Percentiles rank a stretch among this genome's conserved stretches.
Conservation (phyloP, 2,888 invertebrate genomes). For the Patella pellucida region DNA sequence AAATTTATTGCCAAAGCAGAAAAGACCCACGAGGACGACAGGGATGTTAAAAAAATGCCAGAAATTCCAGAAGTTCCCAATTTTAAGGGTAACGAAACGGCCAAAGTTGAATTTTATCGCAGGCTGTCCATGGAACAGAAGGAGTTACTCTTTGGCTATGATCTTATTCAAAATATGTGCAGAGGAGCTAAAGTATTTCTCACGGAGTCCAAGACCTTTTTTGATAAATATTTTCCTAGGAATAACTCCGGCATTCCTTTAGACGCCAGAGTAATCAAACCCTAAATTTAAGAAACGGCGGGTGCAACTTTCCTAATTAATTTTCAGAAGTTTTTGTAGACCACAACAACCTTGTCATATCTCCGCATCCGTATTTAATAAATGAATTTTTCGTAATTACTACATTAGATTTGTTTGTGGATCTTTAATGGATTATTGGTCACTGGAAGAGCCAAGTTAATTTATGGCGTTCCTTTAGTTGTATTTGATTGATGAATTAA, state of each 20-base stretch:
- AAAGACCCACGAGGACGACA: not conserved
- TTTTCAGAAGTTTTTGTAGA: no score
- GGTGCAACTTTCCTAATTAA: no score
- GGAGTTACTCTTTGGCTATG: not conserved
- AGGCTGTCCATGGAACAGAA: not conserved
- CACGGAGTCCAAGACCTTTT: not conserved
- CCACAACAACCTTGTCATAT: no score
- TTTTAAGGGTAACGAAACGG: not conserved
- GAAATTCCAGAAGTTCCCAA: not conserved
- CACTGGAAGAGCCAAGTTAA: no score
- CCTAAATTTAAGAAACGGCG: no score
- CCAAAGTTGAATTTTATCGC: not conserved
- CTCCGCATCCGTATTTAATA: no score
- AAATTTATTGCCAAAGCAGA: not conserved
- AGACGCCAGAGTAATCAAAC: no score
- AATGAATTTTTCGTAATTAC: no score
- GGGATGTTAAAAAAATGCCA: not conserved
- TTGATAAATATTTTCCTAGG: not conserved
- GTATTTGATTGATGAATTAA: no score
- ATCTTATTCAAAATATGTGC: not conserved
- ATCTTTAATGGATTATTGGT: no score
- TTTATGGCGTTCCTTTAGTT: no score
- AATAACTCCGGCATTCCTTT: not conserved
- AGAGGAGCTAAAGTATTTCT: not conserved
- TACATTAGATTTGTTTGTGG: no score